Evolutionary conservation across 2,888 invertebrate species (phyloP), one percentile per base, ranked within the genome.

Genomic region (Xiphydria camelus): DNA sequence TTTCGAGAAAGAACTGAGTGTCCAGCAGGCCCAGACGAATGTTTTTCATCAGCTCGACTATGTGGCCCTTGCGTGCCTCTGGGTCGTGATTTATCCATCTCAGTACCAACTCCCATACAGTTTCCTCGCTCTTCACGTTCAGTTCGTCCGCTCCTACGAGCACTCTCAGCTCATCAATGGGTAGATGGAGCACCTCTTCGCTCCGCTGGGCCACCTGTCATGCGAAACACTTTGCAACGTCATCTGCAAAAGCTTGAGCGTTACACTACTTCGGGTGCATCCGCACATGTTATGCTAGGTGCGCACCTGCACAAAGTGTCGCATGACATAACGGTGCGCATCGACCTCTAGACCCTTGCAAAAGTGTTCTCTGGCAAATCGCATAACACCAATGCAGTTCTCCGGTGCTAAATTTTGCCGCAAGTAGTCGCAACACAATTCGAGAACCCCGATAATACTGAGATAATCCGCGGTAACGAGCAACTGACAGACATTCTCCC

Each of bases 401-500:
- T 84, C 84, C 0, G 89, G 83, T 10, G 79, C 84, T 14, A 95
- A 77, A 45, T 84, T 83, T 29, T 76, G 76, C 41, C 83, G 80
- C 10, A 95, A 80, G 66, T 85, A 91, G 34, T 88, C 83, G 64
- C 88, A 89, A 75, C 94, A 94, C 14, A 88, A 80, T 54, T 88
- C 84, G 38, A 92, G 80, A 32, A 94, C 84, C 0, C 91, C 91
- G 33, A 88, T 78, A 56, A 94, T 88, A 61, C 89, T 87, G 41
- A 95, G 83, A 71, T 93, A 94, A 78, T 95, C 94, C 2, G 94
- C 91, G 0, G 89, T 87, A 60, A 89, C 85, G 26, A 94, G 80
- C 9, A 95, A 78, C 62, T 87, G 83, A 63, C 88, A 87, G 1
- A 94, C 92, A 68, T 93, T 94, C 21, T 85, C 82, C 23, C 84